Evolutionary conservation across 2,113 vertebrate genomes (phyloP), one percentile per base, ranked within the genome.

Genomic region (Petroica traversi): DNA sequence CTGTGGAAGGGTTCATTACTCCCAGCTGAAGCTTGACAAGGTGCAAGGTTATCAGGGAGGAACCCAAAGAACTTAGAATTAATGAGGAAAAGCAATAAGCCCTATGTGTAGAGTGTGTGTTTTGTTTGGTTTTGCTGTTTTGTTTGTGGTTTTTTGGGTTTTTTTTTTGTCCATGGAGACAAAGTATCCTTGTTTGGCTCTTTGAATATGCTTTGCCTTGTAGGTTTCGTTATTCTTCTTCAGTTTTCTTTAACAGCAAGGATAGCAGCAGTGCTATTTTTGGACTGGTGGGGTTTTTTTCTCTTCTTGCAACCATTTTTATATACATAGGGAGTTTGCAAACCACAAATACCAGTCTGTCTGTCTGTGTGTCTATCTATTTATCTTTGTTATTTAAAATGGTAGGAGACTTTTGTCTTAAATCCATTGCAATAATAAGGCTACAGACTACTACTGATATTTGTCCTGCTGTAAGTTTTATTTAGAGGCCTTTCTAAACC

Each of bases 161-260:
- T n/a, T 52, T 29, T n/a, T 59, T 41, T 33, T 12, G 8, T 57
- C 26, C 34, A 24, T 0, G 4, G 25, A 34, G n/a, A 40, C 26
- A 49, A 79, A 19, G 31, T 72, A 22, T 20, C 25, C 41, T 15
- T 67, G 11, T 78, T 40, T 84, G 45, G 31, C 31, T 46, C 17
- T 75, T 69, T 41, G 29, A 73, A 54, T 69, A 41, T 59, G 36
- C 8, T 64, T 29, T 81, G 24, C 66, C 18, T 58, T 71, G 38
- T 68, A 71, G 31, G 17, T 48, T 92, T 93, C 77, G 26, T 48
- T 79, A 20, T 31, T 84, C 17, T 59, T 66, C 26, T 28, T 69
- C 68, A 43, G 49, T 92, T 73, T 90, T 49, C 18, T 89, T 86
- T 69, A 84, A 59, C 22, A 92, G 23, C 51, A 88, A 68, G 46